Percentiles rank a stretch among this genome's conserved stretches.
These are phyloP conservation scores for Papilio polyxenes DNA, from an alignment of 1,140 invertebrate genomes.

Conservation along the genomic window DNA sequence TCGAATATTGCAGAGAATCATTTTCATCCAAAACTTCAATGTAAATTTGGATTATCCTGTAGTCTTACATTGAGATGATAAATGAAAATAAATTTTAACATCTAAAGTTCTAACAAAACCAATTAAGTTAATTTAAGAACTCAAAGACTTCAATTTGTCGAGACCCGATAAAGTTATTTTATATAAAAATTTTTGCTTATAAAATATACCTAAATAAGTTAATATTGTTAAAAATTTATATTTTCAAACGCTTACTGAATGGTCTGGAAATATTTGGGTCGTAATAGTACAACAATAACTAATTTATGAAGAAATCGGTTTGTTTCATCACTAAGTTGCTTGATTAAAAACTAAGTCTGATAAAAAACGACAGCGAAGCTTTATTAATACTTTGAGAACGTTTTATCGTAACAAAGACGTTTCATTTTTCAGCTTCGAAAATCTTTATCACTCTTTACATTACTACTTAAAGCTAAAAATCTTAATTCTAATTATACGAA, in stretches of 20 bases:
- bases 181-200: not conserved
- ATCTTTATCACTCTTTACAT: not conserved
- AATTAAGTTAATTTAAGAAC: conserved; percentile 16
- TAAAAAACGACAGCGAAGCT: not conserved
- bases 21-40: not conserved
- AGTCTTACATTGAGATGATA: not conserved
- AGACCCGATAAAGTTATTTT: not conserved
- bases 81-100: conserved; percentile 4
- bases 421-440: not conserved
- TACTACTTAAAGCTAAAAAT: too few species aligned
- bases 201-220: not conserved
- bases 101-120: conserved; percentile 15
- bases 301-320: not conserved
- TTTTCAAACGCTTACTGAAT: too few species aligned
- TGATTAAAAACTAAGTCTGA: not conserved
- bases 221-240: not conserved
- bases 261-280: too few species aligned
- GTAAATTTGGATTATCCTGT: not conserved
- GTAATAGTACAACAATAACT: not conserved
- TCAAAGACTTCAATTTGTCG: conserved; percentile 12
- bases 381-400: conserved; percentile 4
- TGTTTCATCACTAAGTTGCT: not conserved
- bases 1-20: not conserved
- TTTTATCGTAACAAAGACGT: not conserved
- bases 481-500: not conserved